Evolutionary conservation across 2,888 invertebrate genomes (phyloP), one percentile per base, ranked within the genome.

Genomic region (Tortricodes alternella): DNA sequence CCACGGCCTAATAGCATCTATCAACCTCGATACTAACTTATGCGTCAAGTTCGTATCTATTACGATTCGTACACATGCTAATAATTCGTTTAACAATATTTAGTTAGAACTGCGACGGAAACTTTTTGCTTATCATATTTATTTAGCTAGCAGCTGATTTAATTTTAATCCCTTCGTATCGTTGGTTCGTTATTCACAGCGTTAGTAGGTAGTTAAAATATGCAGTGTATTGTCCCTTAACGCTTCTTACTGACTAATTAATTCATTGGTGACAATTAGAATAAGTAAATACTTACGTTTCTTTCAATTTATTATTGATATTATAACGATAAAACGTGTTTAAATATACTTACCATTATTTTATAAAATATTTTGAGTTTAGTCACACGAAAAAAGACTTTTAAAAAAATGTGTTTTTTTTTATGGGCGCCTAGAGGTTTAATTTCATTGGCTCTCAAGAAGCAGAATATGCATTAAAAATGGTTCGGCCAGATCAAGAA

Each of bases 71-170:
- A 48, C 27, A 35, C 34, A 48, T 55, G 53, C 19, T 19, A 29
- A 39, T 2, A 39, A 1, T 46, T 13, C 21, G n/a, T 23, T 41
- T 13, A 41, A 35, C 48, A 15, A 9, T 41, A 15, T 21, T 16
- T 32, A 29, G 27, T 23, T 29, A 7, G 19, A 46, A 8, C 18
- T 34, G 16, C 29, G 11, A 32, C 9, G 23, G 11, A 15, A 5
- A 0, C 7, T 38, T 27, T 32, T 9, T 32, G 19, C 24, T 18
- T 16, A 0, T 43, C 9, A 35, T 16, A n/a, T 51, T 43, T 19
- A 13, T 15, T 23, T 51, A 32, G 16, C 39, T 51, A 51, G 50
- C 32, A 32, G 16, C 39, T 51, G 41, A 41, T 21, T 21, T 32
- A 27, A 27, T 8, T 27, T 27, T n/a, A n/a, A 27, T 29, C 4